Conservation (phyloP, 2,888 invertebrate genomes). For the Tenthredo scrophulariae region DNA sequence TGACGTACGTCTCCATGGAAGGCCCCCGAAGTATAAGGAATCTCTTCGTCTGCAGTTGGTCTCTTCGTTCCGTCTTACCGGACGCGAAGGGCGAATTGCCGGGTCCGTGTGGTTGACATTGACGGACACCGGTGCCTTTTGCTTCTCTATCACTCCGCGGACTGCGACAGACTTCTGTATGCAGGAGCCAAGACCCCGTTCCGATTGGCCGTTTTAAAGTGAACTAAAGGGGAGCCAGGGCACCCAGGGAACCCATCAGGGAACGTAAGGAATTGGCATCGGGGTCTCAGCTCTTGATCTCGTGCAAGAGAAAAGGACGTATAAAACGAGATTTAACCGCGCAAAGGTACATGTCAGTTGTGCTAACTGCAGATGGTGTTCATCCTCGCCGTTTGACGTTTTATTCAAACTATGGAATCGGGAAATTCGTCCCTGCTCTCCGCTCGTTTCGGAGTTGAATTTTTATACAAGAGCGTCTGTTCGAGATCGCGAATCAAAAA, state of each 20-base stretch:
- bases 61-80: slow-evolving; percentile 29
- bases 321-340: slow-evolving; percentile 70
- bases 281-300: slow-evolving; percentile 15
- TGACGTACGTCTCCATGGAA: slow-evolving; percentile 62
- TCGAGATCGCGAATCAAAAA: background rate
- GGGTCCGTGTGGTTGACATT: slow-evolving; percentile 28
- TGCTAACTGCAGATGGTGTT: slow-evolving; percentile 71
- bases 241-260: background rate
- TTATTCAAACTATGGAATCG: slow-evolving; percentile 34
- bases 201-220: slow-evolving; percentile 29
- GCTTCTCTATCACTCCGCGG: slow-evolving; percentile 32
- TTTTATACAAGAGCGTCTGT: background rate
- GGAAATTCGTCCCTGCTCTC: background rate
- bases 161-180: slow-evolving; percentile 27
- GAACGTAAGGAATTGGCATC: slow-evolving; percentile 33
- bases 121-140: slow-evolving; percentile 37
- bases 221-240: background rate
- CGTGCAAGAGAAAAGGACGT: slow-evolving; percentile 48
- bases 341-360: slow-evolving; percentile 74
- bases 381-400: slow-evolving; percentile 38
- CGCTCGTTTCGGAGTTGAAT: background rate
- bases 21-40: slow-evolving; percentile 43
- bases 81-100: slow-evolving; percentile 47
- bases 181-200: background rate
- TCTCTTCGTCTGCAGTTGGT: slow-evolving; percentile 14